A percentile compares a stretch with the other conserved stretches of the same genome.
phyloP scores from a whole-genome alignment of 2,797 vertebrate species.

The Lithobates pipiens region DNA sequence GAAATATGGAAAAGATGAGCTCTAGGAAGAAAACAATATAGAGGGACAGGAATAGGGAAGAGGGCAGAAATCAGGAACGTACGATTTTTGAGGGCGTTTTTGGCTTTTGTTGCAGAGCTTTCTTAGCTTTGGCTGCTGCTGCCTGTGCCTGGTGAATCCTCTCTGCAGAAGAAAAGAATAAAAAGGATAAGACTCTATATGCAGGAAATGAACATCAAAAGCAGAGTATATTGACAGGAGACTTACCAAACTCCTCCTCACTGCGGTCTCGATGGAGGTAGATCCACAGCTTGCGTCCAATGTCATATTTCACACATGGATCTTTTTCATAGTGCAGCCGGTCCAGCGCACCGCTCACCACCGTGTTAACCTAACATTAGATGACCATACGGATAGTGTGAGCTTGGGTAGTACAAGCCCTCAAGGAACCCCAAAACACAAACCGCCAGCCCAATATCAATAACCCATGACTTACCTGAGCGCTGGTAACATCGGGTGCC shows the following conservation, averaged over 20 bases:
- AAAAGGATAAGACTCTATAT: neutral
- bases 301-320: conserved; percentile 97
- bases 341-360: conserved; percentile 96
- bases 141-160: conserved; percentile 97
- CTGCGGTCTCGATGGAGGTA: conserved; percentile 93
- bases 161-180: conserved; percentile 16
- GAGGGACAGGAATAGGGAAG: no score
- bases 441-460: no score
- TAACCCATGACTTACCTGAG: conserved; percentile 81
- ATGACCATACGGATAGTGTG: neutral
- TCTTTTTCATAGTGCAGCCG: conserved; percentile 97
- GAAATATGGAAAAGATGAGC: no score
- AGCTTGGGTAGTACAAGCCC: neutral
- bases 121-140: conserved; percentile 95
- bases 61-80: neutral
- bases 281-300: conserved; percentile 96
- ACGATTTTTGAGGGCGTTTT: conserved; percentile 93
- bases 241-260: conserved; percentile 95
- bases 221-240: neutral
- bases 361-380: conserved; percentile 88
- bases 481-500: conserved; percentile 97
- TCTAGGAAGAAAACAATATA: no score
- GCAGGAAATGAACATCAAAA: no score
- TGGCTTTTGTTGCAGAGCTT: conserved; percentile 95
- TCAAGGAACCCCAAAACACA: neutral